These are phyloP conservation scores for Brachionus angularis DNA, from an alignment of 1,140 invertebrate genomes.

Conservation along the genomic window DNA sequence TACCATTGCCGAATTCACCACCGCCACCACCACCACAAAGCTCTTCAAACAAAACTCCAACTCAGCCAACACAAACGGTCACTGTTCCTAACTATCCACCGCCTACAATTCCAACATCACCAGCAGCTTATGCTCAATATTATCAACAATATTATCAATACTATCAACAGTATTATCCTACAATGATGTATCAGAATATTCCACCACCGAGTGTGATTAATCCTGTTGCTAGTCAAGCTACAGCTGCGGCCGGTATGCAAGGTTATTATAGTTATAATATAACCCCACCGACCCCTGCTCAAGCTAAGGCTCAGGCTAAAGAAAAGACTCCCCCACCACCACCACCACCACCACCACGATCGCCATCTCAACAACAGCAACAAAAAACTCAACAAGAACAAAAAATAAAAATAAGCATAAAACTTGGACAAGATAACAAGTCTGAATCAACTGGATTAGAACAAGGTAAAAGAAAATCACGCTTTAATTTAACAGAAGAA, in stretches of 20 bases:
- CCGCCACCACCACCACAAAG: not conserved
- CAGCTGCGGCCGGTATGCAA: conserved; percentile 13
- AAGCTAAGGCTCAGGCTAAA: not conserved
- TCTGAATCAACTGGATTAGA: too few species aligned
- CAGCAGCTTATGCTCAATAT: not conserved
- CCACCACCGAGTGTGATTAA: conserved; percentile 7
- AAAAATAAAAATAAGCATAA: conserved; percentile 29
- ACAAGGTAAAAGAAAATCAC: too few species aligned
- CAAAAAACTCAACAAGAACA: not conserved
- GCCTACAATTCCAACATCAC: not conserved
- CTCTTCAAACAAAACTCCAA: too few species aligned
- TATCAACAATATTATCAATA: conserved; percentile 33
- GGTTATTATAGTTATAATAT: conserved; percentile 15
- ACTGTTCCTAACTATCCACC: not conserved
- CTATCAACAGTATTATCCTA: too few species aligned
- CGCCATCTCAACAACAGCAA: not conserved
- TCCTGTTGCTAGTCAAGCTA: not conserved
- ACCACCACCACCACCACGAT: not conserved
- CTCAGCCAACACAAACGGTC: too few species aligned
- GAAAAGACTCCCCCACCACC: not conserved
- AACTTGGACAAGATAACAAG: too few species aligned
- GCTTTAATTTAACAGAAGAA: too few species aligned
- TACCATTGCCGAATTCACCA: too few species aligned
- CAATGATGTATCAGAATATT: not conserved
- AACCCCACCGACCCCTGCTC: not conserved